Conservation (phyloP, 37 sponge, comb jelly and placozoan genomes). For the Hormiphora californensis region DNA sequence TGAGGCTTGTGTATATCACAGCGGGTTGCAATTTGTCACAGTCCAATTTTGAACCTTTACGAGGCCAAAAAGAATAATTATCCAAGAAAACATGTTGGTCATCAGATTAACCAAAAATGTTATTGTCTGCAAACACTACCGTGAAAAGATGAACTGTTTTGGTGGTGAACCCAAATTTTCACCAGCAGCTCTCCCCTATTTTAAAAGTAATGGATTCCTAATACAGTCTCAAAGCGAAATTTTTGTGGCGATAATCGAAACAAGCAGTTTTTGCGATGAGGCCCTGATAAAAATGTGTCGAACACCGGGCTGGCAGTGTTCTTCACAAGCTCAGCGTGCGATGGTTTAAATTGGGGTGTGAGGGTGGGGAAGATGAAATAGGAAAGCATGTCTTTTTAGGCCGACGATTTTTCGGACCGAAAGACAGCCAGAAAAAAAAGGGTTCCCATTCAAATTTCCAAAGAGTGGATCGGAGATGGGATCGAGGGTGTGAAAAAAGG, state of each 20-base stretch:
- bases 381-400: background rate
- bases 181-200: background rate
- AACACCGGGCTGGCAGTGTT: background rate
- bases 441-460: background rate
- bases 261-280: constrained; percentile 29
- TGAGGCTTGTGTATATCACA: background rate
- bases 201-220: background rate
- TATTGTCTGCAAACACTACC: too few relatives aligned
- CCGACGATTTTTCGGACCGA: background rate
- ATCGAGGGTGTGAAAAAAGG: background rate
- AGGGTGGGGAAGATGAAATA: background rate
- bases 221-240: background rate
- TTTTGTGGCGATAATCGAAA: background rate
- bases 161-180: background rate
- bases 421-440: background rate
- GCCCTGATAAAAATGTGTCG: background rate
- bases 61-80: too few relatives aligned
- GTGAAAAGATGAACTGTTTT: constrained; percentile 29
- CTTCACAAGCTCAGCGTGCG: constrained; percentile 29
- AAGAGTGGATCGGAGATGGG: background rate
- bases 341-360: background rate
- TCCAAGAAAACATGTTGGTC: too few relatives aligned
- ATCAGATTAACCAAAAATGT: too few relatives aligned
- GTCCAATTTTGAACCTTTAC: too few relatives aligned
- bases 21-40: background rate